phyloP scores from a whole-genome alignment of 2,113 vertebrate species.

The Genyomyrus donnyi region DNA sequence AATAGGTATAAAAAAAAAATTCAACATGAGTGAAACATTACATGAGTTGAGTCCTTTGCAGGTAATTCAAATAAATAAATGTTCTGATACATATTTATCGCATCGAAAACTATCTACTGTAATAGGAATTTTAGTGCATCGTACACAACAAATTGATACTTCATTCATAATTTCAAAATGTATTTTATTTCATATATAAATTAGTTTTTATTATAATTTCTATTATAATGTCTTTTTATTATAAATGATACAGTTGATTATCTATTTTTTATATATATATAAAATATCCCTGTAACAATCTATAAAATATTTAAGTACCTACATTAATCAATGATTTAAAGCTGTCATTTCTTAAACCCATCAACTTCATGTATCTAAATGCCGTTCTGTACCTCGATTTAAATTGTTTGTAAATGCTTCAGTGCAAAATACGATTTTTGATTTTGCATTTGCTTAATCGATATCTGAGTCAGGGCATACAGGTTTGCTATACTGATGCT shows the following conservation, averaged over 20 bases:
- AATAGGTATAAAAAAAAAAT: not conserved
- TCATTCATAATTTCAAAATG: not conserved
- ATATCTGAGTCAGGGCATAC: not conserved
- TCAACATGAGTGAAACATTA: not conserved
- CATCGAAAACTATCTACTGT: not conserved
- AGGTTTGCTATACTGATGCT: not conserved
- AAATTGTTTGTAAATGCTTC: not conserved
- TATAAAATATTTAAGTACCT: not conserved
- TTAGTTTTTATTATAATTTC: not conserved
- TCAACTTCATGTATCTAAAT: not conserved
- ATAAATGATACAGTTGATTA: not conserved
- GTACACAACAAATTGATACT: not conserved
- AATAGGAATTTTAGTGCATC: not conserved
- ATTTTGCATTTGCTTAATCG: not conserved
- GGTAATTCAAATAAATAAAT: not conserved
- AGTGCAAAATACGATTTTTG: not conserved
- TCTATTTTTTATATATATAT: not conserved
- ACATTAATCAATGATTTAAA: not conserved
- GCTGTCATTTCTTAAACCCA: not conserved
- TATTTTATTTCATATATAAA: not conserved
- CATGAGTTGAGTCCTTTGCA: not conserved
- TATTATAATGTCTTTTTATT: not conserved
- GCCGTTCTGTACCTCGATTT: not conserved
- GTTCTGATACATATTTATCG: not conserved
- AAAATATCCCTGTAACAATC: not conserved